Base-by-base conservation (phyloP, 1,140 invertebrate genomes). In the Rhopalosiphum padi region DNA sequence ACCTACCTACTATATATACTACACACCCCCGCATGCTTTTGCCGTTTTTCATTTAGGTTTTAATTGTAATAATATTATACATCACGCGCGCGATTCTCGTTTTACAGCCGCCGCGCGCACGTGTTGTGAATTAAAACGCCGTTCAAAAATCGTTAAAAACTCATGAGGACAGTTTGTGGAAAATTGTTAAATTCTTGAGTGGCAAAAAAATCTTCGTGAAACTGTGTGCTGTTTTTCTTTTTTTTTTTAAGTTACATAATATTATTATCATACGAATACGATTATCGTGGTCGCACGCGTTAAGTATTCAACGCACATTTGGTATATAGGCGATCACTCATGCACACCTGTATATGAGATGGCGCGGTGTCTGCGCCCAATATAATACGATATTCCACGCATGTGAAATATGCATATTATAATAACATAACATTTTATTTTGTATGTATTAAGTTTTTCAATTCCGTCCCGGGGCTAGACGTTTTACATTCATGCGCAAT, bases 31-130 rank as follows among this genome's bases (percentile, higher is more conserved):
- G 11, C 5, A 4, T n/a, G 30, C 60, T 15, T 23, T n/a, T 15
- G 15, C 60, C 60, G 60, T 77, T 77, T 77, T 77, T 77, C 60
- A 77, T 77, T 77, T 77, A 77, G 60, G 60, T 77, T 77, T n/a
- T 77, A 77, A 77, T 77, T 77, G 60, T 77, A 77, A 77, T 77
- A 77, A 77, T 83, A 83, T 83, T 83, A 83, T 41, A 83, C 37
- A 41, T 41, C 82, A 41, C 8, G n/a, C 82, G 22, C 37, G 82
- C 37, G n/a, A 23, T 83, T 41, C 82, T 11, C 22, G 82, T 37
- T 37, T 83, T 83, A 37, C 37, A 35, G 21, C 18, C 21, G 18
- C 37, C 0, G 22, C 82, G 83, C n/a, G n/a, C 37, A 86, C 85
- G 85, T 86, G 85, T 43, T 30, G 25, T 46, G 85, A 86, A 86